Evolutionary conservation across 2,113 vertebrate genomes (phyloP).

Genomic region (Platysternon megacephalum): DNA sequence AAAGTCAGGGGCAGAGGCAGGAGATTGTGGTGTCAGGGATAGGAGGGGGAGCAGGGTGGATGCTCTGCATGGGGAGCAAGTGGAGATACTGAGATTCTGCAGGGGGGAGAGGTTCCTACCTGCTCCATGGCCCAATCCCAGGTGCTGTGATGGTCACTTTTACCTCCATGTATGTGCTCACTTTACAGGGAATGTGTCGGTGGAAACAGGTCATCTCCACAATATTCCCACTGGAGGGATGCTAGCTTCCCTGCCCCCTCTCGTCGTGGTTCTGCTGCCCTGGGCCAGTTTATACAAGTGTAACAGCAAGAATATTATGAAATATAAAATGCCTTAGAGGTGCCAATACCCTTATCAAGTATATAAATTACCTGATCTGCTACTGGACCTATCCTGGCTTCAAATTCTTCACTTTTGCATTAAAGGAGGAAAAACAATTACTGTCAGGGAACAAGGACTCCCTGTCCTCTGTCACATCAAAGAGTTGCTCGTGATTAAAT

Average conservation of each 20-base stretch:
- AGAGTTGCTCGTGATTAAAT: slow-evolving; percentile 10
- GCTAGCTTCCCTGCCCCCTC: not conserved
- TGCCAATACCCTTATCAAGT: not conserved
- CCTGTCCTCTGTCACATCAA: not conserved
- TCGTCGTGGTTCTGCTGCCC: not conserved
- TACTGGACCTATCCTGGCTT: not conserved
- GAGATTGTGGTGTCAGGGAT: not conserved
- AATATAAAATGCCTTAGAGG: not conserved
- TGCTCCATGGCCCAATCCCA: not conserved
- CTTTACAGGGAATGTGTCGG: not conserved
- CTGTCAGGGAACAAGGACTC: not conserved
- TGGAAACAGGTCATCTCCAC: not conserved
- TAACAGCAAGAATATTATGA: not conserved
- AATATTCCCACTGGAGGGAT: not conserved
- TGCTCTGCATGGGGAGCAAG: not conserved
- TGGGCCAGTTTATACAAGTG: not conserved
- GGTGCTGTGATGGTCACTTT: not conserved
- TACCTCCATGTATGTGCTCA: not conserved
- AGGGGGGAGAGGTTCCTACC: not conserved
- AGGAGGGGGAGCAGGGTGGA: not conserved
- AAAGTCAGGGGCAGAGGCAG: not conserved
- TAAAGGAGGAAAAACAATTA: slow-evolving; percentile 27
- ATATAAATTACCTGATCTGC: not conserved
- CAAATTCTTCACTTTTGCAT: not conserved
- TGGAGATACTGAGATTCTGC: not conserved